Base-by-base conservation (phyloP, 1,140 invertebrate species). In the Macrostomum lignano region DNA sequence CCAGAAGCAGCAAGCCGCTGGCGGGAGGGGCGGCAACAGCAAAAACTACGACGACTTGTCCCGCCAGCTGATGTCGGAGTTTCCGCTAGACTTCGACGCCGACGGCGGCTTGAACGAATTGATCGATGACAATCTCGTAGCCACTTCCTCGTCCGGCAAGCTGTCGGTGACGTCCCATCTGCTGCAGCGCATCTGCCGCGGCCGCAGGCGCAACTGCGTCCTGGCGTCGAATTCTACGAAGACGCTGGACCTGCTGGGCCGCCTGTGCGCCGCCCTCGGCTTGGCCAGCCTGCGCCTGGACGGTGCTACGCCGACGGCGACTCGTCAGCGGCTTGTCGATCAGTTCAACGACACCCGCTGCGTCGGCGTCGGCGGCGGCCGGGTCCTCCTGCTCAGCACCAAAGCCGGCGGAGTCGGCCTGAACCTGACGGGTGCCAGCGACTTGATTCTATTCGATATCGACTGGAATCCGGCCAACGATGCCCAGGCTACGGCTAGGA, bases 391-490 rank as follows among this genome's bases (percentile, higher is more conserved):
- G 9, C 30, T 56, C 38, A 55, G 48, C 37, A 47, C 46, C 11
- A 52, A 52, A 33, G 53, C 52, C 34, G 53, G 53, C 19, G 53
- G 53, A 15, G 48, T 51, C 10, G 53, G 53, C 6, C 39, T 57
- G 19, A 52, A 50, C 40, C 38, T 49, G 48, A 52, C 42, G 38
- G 69, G 67, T 49, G 48, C 68, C 3, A 70, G 67, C 2, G 49
- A 67, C 36, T 56, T 72, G 14, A 46, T 73, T 25, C 55, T 73
- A 6, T 71, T 65, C 46, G 71, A 73, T 48, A 65, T 67, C 31
- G 69, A 72, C 48, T 72, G 70, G 70, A 72, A 72, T 55, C 70
- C 70, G 21, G 69, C 69, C 9, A 67, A 65, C 40, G 70, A 72
- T 51, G 44, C 65, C 21, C 32, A 36, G 17, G 34, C 34, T 3